A percentile compares a stretch with the other conserved stretches of the same genome.
These are phyloP conservation scores for Fregata magnificens DNA, from an alignment of 2,113 vertebrate species.

Conservation along the genomic window DNA sequence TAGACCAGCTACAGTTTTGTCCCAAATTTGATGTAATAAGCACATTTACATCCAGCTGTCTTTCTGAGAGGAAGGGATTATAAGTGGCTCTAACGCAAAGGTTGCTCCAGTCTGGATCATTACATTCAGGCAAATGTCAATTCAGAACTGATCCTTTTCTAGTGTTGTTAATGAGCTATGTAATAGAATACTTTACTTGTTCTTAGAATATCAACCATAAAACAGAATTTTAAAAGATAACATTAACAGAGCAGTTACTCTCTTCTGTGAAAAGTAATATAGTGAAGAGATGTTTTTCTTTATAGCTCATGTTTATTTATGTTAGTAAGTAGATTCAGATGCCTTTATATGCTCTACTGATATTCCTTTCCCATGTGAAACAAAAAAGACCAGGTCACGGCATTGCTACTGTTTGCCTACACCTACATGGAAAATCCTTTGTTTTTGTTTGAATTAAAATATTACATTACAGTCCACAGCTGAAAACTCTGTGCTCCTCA, in stretches of 20 bases:
- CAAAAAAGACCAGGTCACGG: not conserved
- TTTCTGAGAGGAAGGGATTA: not conserved
- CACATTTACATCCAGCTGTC: not conserved
- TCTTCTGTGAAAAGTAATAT: not conserved
- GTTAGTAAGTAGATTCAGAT: constrained; percentile 25
- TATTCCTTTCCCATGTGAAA: constrained; percentile 2
- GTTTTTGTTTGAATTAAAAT: not conserved
- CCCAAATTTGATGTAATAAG: not conserved
- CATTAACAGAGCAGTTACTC: not conserved
- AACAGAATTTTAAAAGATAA: not conserved
- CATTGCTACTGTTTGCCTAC: constrained; percentile 1
- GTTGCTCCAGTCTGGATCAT: not conserved
- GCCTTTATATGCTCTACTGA: not conserved
- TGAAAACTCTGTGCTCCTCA: not conserved
- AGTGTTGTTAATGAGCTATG: not conserved
- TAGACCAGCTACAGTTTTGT: not conserved
- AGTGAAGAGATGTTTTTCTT: not conserved
- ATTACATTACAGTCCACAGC: not conserved
- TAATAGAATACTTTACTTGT: not conserved
- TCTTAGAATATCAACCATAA: not conserved
- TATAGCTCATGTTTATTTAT: not conserved
- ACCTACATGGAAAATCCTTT: not conserved
- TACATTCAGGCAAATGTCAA: not conserved
- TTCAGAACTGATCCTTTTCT: not conserved
- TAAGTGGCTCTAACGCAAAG: accelerated